These are phyloP conservation scores for Arenaria interpres DNA, from an alignment of 2,113 vertebrate genomes.

Conservation along the genomic window DNA sequence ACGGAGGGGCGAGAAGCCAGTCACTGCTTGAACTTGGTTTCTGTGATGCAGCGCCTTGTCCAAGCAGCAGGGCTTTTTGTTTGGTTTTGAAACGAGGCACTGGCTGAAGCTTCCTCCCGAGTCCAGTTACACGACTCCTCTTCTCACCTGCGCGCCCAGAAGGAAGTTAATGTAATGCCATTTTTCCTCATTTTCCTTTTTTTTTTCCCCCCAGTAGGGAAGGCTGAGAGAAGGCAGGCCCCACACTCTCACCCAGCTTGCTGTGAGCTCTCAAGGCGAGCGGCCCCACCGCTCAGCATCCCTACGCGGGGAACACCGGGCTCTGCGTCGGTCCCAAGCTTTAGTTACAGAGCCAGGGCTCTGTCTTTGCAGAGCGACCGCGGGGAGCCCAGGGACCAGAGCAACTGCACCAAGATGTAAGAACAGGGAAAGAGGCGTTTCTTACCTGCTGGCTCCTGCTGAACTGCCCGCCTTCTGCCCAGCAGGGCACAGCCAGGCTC, in stretches of 20 bases:
- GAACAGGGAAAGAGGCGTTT: not conserved
- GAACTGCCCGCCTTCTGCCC: not conserved
- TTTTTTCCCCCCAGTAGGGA: not conserved
- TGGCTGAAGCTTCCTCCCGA: not conserved
- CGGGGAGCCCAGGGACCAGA: not conserved
- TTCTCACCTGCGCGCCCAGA: not conserved
- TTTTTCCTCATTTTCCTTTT: not conserved
- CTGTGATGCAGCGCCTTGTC: not conserved
- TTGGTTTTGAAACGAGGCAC: not conserved
- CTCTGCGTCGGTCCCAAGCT: too few relatives aligned
- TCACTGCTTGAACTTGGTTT: not conserved
- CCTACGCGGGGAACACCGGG: not conserved
- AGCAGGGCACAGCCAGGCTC: accelerated
- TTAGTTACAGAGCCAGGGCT: accelerated
- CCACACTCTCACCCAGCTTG: accelerated
- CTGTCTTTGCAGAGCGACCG: not conserved
- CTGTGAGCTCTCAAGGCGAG: not conserved
- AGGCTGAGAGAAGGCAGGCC: not conserved
- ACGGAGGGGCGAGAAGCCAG: not conserved
- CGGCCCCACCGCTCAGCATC: accelerated
- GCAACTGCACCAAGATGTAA: accelerated
- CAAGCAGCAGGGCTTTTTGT: not conserved
- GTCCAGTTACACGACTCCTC: not conserved
- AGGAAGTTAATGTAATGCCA: not conserved
- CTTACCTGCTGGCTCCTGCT: not conserved